A percentile compares a stretch with the other conserved stretches of the same genome.
Evolutionary conservation across 2,888 invertebrate genomes (phyloP).

Genomic region (Noctua janthina): DNA sequence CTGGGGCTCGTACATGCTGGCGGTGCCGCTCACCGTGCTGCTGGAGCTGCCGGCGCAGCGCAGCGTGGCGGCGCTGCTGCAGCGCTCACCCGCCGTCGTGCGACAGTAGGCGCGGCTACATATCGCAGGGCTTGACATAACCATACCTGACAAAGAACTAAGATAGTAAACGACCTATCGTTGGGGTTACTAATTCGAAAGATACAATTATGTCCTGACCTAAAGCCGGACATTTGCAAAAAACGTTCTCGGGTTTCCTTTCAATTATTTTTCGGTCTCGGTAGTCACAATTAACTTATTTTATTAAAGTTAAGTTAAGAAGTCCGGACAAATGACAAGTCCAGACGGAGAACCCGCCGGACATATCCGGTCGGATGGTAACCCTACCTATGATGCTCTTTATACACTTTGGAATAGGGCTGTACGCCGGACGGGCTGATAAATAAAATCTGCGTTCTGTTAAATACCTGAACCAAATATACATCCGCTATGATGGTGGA

Average conservation of each 20-base stretch:
- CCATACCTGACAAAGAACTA: not conserved
- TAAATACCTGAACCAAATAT: not conserved
- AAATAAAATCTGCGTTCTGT: not conserved
- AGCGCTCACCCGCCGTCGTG: not conserved
- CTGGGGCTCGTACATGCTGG: slow-evolving; percentile 59
- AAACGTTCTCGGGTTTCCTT: not conserved
- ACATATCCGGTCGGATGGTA: not conserved
- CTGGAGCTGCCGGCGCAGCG: slow-evolving; percentile 74
- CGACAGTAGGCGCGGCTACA: no score
- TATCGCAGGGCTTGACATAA: not conserved
- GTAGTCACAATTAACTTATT: not conserved
- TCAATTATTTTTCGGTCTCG: not conserved
- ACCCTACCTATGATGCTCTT: not conserved
- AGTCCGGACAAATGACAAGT: not conserved
- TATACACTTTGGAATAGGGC: not conserved
- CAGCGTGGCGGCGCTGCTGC: slow-evolving; percentile 49
- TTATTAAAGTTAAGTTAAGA: not conserved
- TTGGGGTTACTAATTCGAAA: not conserved
- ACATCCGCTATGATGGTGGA: not conserved
- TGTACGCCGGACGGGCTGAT: not conserved
- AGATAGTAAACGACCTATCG: not conserved
- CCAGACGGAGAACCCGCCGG: not conserved
- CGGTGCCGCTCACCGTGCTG: slow-evolving; percentile 71
- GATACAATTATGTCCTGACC: not conserved
- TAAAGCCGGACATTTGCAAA: not conserved